These are phyloP conservation scores for Globodera ellingtonae DNA, from an alignment of 1,140 invertebrate genomes.

Conservation along the genomic window DNA sequence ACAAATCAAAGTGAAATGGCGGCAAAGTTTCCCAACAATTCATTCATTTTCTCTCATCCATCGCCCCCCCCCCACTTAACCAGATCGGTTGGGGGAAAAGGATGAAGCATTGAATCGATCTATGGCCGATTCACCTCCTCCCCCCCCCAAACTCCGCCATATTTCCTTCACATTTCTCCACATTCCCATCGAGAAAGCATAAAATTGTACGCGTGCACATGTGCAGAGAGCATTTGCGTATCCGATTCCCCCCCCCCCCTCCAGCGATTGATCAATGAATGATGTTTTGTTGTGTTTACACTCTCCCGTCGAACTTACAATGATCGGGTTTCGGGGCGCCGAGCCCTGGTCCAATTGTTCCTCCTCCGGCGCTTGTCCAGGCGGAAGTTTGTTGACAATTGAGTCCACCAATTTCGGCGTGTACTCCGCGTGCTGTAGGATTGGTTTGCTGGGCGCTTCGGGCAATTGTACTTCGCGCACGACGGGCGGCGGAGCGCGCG, in stretches of 20 bases:
- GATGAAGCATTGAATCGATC: no score
- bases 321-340: constrained; percentile 8
- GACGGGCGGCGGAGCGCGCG: constrained; percentile 4
- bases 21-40: no score
- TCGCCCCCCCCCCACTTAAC: no score
- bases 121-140: no score
- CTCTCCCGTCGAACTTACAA: not conserved
- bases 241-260: not conserved
- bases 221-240: not conserved
- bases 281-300: not conserved
- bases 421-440: not conserved
- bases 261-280: no score
- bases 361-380: not conserved
- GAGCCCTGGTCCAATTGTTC: not conserved
- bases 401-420: constrained; percentile 5
- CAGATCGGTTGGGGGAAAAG: no score
- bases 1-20: no score
- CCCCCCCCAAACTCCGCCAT: no score
- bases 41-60: no score
- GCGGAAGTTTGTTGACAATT: constrained; percentile 2
- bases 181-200: no score
- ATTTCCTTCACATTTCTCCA: no score
- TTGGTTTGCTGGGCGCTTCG: not conserved
- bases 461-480: constrained; percentile 8
- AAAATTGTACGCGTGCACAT: no score